Conservation (phyloP, 2,113 vertebrate genomes). For the Aegithalos caudatus region DNA sequence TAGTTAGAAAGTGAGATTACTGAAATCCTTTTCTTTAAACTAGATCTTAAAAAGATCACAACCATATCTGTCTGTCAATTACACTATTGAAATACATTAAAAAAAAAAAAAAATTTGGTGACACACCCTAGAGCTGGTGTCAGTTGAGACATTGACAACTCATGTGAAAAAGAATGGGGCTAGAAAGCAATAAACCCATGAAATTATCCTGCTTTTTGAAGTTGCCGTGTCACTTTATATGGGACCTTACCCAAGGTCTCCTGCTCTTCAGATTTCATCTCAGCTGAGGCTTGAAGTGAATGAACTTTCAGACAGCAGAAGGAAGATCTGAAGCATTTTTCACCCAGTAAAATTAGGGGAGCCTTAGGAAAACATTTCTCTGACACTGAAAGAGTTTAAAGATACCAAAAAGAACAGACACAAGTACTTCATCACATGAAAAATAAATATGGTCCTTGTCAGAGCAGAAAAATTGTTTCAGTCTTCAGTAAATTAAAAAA, state of each 20-base stretch:
- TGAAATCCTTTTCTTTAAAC: neutral
- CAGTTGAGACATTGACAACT: neutral
- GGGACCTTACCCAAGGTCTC: neutral
- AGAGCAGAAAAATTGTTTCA: neutral
- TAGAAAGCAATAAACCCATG: neutral
- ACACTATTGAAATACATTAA: fast-evolving
- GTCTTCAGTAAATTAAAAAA: too few relatives aligned
- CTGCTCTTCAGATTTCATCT: neutral
- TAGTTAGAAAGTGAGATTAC: neutral
- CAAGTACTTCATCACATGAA: neutral
- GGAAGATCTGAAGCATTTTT: neutral
- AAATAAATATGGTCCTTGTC: neutral
- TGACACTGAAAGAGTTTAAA: neutral
- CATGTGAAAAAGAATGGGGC: neutral
- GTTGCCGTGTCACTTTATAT: too few relatives aligned
- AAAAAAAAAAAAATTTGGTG: neutral
- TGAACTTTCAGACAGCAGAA: neutral
- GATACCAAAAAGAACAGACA: neutral
- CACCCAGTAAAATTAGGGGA: neutral
- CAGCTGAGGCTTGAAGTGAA: neutral
- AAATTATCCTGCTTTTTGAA: neutral
- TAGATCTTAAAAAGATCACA: neutral
- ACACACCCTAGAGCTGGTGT: neutral
- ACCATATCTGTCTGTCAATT: neutral
- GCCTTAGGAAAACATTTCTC: neutral